Conservation (phyloP, 2,797 vertebrate species). For the Aldrovandia affinis region DNA sequence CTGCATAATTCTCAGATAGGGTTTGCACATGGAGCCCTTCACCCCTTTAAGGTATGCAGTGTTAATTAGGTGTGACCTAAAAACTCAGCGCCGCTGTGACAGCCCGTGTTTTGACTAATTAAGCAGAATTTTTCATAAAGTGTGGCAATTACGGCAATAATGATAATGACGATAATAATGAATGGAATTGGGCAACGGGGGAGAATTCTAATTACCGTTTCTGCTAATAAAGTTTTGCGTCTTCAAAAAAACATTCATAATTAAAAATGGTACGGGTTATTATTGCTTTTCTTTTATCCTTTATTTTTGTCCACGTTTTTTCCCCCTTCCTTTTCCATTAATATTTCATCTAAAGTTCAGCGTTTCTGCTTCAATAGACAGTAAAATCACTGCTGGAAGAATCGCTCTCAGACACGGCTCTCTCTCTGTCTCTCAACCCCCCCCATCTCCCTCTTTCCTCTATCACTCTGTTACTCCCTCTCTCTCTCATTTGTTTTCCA, state of each 20-base stretch:
- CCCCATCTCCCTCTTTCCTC: conserved; percentile 3
- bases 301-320: conserved; percentile 47
- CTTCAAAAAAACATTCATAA: conserved; percentile 58
- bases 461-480: conserved; percentile 11
- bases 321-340: conserved; percentile 66
- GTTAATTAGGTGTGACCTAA: conserved; percentile 60
- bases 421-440: conserved; percentile 12
- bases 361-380: conserved; percentile 71
- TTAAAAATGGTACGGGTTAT: conserved; percentile 68
- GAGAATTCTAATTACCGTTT: conserved; percentile 71
- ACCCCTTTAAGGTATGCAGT: conserved; percentile 36
- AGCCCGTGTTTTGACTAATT: conserved; percentile 55
- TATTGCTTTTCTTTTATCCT: conserved; percentile 59
- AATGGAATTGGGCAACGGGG: conserved; percentile 56
- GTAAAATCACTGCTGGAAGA: conserved; percentile 71
- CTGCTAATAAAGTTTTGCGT: conserved; percentile 71
- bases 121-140: conserved; percentile 37
- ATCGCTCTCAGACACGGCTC: conserved; percentile 58
- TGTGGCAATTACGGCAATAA: conserved; percentile 46
- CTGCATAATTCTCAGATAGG: not conserved
- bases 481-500: conserved; percentile 3
- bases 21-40: not conserved
- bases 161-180: conserved; percentile 57
- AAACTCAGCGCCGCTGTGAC: conserved; percentile 37
- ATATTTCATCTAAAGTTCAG: conserved; percentile 77